Evolutionary conservation across 2,888 invertebrate species (phyloP), one percentile per base, ranked within the genome.

Genomic region (Lucinisca nassula): DNA sequence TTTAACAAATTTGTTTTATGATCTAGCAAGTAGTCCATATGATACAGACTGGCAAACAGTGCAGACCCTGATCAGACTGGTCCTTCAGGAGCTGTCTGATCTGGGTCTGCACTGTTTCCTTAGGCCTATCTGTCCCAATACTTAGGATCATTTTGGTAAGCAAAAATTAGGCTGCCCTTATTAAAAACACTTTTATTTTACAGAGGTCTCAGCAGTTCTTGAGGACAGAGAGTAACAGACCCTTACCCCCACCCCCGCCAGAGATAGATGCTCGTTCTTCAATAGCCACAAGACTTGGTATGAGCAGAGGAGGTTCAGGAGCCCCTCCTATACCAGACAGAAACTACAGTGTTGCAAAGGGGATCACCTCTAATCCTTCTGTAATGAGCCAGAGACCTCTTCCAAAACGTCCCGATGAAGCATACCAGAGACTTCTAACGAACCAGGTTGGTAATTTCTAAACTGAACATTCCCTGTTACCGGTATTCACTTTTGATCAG

Each of bases 401-500:
- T 38, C 92, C 93, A 17, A 86, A 84, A 78, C 70, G 90, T 73
- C 92, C 93, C 8, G 90, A 88, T 61, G 89, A 91, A 51, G 91
- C 90, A 8, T 92, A 93, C 78, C 84, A 91, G 37, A 82, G 93
- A 74, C 85, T 92, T 17, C 83, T 92, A 0, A 21, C 85, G 24
- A 89, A 90, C 75, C 92, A 92, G 89, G 92, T 84, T n/a, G n/a
- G n/a, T n/a, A n/a, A n/a, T n/a, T n/a, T n/a, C n/a, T n/a, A n/a
- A n/a, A n/a, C n/a, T n/a, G n/a, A n/a, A n/a, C n/a, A n/a, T n/a
- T n/a, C n/a, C n/a, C n/a, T n/a, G n/a, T n/a, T n/a, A n/a, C n/a
- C n/a, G n/a, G n/a, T n/a, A n/a, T n/a, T n/a, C n/a, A n/a, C n/a
- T n/a, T n/a, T n/a, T n/a, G n/a, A n/a, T n/a, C n/a, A n/a, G n/a